Base-by-base conservation (phyloP, 2,888 invertebrate species). In the Coronaproctus castanopsis region DNA sequence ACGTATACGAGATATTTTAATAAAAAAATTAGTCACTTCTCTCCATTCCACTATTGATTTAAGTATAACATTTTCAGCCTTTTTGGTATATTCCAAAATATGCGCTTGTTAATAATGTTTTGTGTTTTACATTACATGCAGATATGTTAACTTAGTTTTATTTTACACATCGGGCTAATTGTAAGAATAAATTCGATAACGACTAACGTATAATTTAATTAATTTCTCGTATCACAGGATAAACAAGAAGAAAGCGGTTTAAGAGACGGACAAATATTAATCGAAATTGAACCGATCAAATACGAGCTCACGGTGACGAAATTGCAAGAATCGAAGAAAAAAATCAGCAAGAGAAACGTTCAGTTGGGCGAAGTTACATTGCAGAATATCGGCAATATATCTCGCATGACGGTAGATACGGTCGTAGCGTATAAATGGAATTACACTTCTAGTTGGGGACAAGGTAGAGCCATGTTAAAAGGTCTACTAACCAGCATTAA, bases 391-490 rank as follows among this genome's bases (percentile, higher is more conserved):
- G 78, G 73, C 20, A 60, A 55, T 21, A 75, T 36, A 36, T 21
- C 21, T n/a, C 51, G 51, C 24, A 55, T 55, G 55, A 59, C 24
- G 51, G 59, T 24, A 1, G 85, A 82, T 63, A 80, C 85, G 36
- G 85, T 83, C 58, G 79, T 88, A 63, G 78, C 78, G 63, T 89
- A 85, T 69, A 77, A 78, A 23, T 84, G 80, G 66, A 79, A 79
- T 64, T 81, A 84, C 66, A 77, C 78, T 20, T 75, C 84, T 62
- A 83, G 83, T 68, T 89, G 87, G 87, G 88, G 88, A 19, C 83
- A 83, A 66, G 82, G 78, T 3, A 83, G 77, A 69, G 86, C 79
- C 62, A 82, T 81, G 71, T 78, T 82, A 53, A 83, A 80, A 61
- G 85, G 83, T 3, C 72, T 85, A 56, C 80, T 80, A 57, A 82